Evolutionary conservation across 92 coral and sea anemone genomes (phyloP).

Genomic region (Hydrozoanthus gracilis): DNA sequence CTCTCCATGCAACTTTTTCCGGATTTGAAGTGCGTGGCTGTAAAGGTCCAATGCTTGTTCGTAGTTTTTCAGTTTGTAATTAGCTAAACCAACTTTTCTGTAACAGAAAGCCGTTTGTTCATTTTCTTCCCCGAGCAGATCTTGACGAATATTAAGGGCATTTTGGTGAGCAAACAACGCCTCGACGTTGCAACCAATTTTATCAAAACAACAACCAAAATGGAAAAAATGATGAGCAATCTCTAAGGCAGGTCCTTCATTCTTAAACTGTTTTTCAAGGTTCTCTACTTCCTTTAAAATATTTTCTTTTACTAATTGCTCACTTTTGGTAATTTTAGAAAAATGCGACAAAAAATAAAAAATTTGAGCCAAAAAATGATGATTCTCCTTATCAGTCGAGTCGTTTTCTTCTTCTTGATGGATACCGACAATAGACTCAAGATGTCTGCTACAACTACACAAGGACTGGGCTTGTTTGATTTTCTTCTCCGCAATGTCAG

Average conservation of each 20-base stretch:
- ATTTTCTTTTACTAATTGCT: not conserved
- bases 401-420: not conserved
- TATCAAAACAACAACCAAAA: not conserved
- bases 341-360: slow-evolving; percentile 1
- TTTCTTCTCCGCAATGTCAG: not conserved
- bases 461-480: not conserved
- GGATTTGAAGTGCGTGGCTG: no score
- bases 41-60: no score
- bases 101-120: slow-evolving; percentile 25
- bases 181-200: not conserved
- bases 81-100: slow-evolving; percentile 18
- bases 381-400: not conserved
- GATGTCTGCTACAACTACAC: not conserved
- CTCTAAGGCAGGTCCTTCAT: not conserved
- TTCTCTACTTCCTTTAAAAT: not conserved
- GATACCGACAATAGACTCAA: not conserved
- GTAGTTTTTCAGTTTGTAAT: no score
- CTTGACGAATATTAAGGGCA: slow-evolving; percentile 30
- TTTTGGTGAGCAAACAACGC: slow-evolving; percentile 9
- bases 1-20: no score
- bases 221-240: not conserved
- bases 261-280: not conserved
- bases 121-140: slow-evolving; percentile 6
- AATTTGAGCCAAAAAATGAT: not conserved
- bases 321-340: not conserved